Percentiles rank a stretch among this genome's conserved stretches.
phyloP scores from a whole-genome alignment of 2,797 vertebrate genomes.

The Phoebastria nigripes region DNA sequence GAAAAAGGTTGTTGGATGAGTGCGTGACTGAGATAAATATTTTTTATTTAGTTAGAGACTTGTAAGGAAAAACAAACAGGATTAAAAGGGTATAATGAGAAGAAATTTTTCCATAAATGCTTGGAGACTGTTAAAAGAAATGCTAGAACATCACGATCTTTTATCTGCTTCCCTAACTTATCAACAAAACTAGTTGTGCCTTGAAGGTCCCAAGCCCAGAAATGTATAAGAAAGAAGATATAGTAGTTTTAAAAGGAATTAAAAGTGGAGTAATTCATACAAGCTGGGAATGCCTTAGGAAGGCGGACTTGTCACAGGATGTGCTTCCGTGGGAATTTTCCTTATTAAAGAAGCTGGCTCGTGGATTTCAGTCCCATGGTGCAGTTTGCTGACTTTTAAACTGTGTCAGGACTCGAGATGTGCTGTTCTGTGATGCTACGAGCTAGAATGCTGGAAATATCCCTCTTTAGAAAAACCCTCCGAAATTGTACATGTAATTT shows the following conservation, averaged over 20 bases:
- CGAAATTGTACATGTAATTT: not conserved
- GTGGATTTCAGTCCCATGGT: not conserved
- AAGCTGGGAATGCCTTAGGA: not conserved
- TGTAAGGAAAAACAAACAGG: not conserved
- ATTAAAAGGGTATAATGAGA: not conserved
- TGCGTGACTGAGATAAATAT: not conserved
- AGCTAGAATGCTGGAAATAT: not conserved
- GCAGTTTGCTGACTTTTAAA: not conserved
- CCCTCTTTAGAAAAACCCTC: not conserved
- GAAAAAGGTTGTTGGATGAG: not conserved
- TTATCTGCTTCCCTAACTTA: not conserved
- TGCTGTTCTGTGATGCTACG: not conserved
- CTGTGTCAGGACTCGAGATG: not conserved
- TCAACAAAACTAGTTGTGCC: not conserved
- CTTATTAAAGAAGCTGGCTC: not conserved
- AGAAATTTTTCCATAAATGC: not conserved
- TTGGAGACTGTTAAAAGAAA: not conserved
- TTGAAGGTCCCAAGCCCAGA: not conserved
- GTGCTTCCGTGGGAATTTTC: not conserved
- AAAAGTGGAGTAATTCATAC: not conserved
- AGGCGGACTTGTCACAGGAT: not conserved
- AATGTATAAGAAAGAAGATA: not conserved
- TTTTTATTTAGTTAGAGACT: not conserved
- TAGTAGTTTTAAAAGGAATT: not conserved
- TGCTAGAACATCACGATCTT: rapidly evolving